A percentile compares a stretch with the other conserved stretches of the same genome.
phyloP scores from a whole-genome alignment of 2,797 vertebrate species.

The Oreonectes daqikongensis region DNA sequence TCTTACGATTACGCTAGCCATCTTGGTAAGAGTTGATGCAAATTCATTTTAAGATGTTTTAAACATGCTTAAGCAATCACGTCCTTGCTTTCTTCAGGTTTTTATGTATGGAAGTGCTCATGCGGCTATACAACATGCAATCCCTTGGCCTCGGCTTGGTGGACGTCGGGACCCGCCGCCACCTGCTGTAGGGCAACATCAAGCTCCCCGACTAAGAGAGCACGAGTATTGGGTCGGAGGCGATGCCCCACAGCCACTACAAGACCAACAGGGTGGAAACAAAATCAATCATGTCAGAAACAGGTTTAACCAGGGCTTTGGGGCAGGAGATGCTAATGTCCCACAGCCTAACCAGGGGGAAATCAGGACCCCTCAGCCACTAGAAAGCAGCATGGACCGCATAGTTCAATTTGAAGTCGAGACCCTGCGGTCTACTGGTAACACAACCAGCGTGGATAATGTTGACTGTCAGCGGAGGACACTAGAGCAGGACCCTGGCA shows the following conservation, averaged over 20 bases:
- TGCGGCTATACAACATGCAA: slow-evolving; percentile 69
- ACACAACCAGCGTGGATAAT: slow-evolving; percentile 60
- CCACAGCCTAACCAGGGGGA: not conserved
- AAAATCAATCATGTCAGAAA: not conserved
- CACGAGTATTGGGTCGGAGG: slow-evolving; percentile 49
- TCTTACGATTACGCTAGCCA: slow-evolving; percentile 72
- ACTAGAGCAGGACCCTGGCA: slow-evolving; percentile 30
- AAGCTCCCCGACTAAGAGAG: not conserved
- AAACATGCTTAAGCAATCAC: not conserved
- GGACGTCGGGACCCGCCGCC: slow-evolving; percentile 62
- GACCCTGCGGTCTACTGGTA: slow-evolving; percentile 58
- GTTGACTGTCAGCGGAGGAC: slow-evolving; percentile 29
- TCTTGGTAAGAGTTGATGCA: slow-evolving; percentile 75
- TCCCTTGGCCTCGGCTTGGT: slow-evolving; percentile 63
- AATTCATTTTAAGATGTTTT: not conserved
- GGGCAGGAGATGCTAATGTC: not conserved
- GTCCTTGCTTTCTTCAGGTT: slow-evolving; percentile 58
- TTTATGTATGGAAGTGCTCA: slow-evolving; percentile 68
- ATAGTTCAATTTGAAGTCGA: slow-evolving; percentile 63
- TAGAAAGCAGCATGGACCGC: slow-evolving; percentile 18
- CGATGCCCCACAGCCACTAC: slow-evolving; percentile 48
- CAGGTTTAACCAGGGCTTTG: not conserved
- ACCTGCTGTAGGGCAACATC: slow-evolving; percentile 44
- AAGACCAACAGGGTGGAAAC: not conserved
- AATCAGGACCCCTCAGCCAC: not conserved